These are phyloP conservation scores for Pseudomyrmex sp. DNA, from an alignment of 1,140 invertebrate species.

Conservation along the genomic window DNA sequence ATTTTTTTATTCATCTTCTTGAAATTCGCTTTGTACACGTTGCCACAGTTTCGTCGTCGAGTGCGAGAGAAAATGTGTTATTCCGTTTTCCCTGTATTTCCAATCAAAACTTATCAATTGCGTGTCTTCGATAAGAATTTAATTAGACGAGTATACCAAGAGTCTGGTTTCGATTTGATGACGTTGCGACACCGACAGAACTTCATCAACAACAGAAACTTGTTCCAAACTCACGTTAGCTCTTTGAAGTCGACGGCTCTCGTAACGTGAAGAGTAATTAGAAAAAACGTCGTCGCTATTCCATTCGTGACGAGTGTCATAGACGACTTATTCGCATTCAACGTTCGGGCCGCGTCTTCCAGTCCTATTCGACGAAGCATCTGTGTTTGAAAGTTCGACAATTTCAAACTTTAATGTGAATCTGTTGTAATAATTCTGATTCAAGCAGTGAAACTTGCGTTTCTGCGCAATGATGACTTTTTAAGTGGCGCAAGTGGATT, in stretches of 20 bases:
- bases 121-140: background rate
- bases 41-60: constrained; percentile 52
- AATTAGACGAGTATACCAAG: background rate
- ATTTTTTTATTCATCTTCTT: constrained; percentile 18
- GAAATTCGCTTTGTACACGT: constrained; percentile 66
- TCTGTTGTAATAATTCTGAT: background rate
- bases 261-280: constrained; percentile 70
- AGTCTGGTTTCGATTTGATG: too few species aligned
- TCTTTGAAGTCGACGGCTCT: constrained; percentile 69
- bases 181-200: background rate
- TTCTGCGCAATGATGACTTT: too few species aligned
- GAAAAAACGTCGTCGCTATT: constrained; percentile 66
- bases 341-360: constrained; percentile 52
- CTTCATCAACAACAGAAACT: background rate
- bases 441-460: too few species aligned
- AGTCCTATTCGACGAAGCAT: constrained; percentile 37
- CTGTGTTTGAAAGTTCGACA: constrained; percentile 16
- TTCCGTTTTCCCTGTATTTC: constrained; percentile 69
- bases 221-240: constrained; percentile 61
- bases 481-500: too few species aligned
- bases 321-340: constrained; percentile 59
- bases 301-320: constrained; percentile 65
- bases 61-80: constrained; percentile 49
- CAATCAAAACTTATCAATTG: background rate
- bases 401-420: background rate